Percentiles rank a stretch among this genome's conserved stretches.
Evolutionary conservation across 2,888 invertebrate species (phyloP).

Genomic region (Mythimna lalbum): DNA sequence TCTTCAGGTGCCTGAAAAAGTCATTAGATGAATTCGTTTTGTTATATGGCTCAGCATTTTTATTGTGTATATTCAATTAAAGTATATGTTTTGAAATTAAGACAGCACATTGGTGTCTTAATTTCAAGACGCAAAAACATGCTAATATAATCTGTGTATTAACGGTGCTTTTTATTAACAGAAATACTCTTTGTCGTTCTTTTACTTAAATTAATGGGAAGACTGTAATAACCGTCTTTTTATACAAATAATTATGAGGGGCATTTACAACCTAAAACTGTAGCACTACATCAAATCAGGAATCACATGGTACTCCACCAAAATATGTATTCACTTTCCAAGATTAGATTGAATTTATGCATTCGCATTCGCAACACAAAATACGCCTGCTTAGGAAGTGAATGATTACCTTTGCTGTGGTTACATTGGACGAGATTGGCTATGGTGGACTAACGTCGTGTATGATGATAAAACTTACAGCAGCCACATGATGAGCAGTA

Average conservation of each 20-base stretch:
- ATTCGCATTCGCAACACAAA: conserved; percentile 43
- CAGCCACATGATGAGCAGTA: conserved; percentile 89
- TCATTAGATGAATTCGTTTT: neutral
- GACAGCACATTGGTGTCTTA: no score
- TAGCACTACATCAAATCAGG: no score
- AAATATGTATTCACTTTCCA: conserved; percentile 6
- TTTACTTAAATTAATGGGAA: neutral
- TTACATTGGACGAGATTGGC: conserved; percentile 28
- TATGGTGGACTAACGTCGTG: conserved; percentile 33
- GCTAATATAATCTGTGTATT: no score
- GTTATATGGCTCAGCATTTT: neutral
- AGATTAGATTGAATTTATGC: conserved; percentile 10
- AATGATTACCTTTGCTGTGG: conserved; percentile 42
- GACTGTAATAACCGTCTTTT: neutral
- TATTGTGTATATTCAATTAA: neutral
- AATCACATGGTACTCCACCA: neutral
- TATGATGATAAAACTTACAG: conserved; percentile 67
- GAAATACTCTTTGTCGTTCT: neutral
- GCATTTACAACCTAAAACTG: no score
- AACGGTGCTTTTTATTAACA: no score
- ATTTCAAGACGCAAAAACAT: neutral
- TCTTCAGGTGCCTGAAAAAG: conserved; percentile 68
- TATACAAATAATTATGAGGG: no score
- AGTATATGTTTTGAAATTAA: no score
- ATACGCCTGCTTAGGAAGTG: conserved; percentile 26